Evolutionary conservation across 1,140 invertebrate genomes (phyloP).

Genomic region (Aphelinus atriplicis): DNA sequence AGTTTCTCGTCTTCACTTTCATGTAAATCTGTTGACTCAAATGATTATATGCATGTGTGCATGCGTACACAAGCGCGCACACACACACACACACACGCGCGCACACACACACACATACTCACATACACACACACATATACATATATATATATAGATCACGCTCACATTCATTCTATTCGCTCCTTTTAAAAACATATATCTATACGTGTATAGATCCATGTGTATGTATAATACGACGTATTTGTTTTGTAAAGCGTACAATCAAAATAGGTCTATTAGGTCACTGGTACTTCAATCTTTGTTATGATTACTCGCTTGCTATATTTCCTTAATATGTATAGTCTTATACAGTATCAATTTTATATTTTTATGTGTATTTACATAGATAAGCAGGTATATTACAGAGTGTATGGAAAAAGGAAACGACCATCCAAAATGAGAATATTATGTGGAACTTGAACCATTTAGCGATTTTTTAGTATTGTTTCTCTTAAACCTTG

Average conservation of each 20-base stretch:
- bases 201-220: constrained; percentile 25
- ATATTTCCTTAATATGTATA: constrained; percentile 16
- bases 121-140: too few species aligned
- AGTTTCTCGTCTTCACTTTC: constrained; percentile 31
- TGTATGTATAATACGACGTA: constrained; percentile 28
- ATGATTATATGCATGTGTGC: too few species aligned
- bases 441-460: constrained; percentile 58
- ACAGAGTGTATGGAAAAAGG: constrained; percentile 46
- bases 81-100: neutral
- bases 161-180: constrained; percentile 3
- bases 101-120: neutral
- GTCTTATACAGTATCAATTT: neutral
- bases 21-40: neutral
- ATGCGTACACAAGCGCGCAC: too few species aligned
- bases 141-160: too few species aligned
- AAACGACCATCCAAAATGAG: constrained; percentile 46
- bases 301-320: constrained; percentile 43
- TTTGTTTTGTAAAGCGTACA: constrained; percentile 47
- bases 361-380: constrained; percentile 40
- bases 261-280: constrained; percentile 53
- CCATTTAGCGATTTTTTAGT: constrained; percentile 51
- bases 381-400: constrained; percentile 47
- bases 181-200: constrained; percentile 28
- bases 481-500: neutral
- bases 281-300: constrained; percentile 54